Conservation (phyloP, 1,140 invertebrate species). For the Lutraria rhynchaena region DNA sequence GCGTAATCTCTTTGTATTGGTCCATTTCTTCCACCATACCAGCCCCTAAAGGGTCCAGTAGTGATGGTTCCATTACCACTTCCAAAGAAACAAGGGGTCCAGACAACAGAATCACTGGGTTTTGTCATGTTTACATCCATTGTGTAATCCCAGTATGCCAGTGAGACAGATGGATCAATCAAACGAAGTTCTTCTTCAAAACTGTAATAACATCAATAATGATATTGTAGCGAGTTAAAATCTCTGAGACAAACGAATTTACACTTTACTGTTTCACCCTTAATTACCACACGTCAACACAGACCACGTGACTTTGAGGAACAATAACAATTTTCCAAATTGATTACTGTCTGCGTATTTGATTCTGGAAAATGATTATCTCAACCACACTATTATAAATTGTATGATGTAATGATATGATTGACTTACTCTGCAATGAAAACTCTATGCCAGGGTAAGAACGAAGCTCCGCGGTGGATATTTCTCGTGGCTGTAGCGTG, state of each 20-base stretch:
- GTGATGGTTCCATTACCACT: conserved; percentile 81
- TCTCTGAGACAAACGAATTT: neutral
- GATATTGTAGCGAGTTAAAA: neutral
- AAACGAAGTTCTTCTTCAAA: conserved; percentile 71
- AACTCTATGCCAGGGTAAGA: conserved; percentile 66
- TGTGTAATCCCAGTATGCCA: conserved; percentile 82
- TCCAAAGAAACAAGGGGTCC: conserved; percentile 78
- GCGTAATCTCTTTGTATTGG: conserved; percentile 42
- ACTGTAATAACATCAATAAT: conserved; percentile 48
- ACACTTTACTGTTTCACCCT: too few relatives aligned
- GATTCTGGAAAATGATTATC: too few relatives aligned
- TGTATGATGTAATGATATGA: too few relatives aligned
- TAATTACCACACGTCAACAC: too few relatives aligned
- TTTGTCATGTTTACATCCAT: conserved; percentile 79
- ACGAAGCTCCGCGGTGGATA: conserved; percentile 63
- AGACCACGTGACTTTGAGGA: too few relatives aligned
- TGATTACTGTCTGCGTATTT: too few relatives aligned
- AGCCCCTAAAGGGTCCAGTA: conserved; percentile 78
- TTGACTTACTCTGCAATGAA: conserved; percentile 70
- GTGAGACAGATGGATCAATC: conserved; percentile 69
- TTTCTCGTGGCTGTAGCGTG: conserved; percentile 17
- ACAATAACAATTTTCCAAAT: too few relatives aligned
- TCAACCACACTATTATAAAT: too few relatives aligned
- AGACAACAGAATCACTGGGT: conserved; percentile 79
- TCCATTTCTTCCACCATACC: conserved; percentile 49